Evolutionary conservation across 1,140 invertebrate genomes (phyloP).

Genomic region (Drosophila bocki): DNA sequence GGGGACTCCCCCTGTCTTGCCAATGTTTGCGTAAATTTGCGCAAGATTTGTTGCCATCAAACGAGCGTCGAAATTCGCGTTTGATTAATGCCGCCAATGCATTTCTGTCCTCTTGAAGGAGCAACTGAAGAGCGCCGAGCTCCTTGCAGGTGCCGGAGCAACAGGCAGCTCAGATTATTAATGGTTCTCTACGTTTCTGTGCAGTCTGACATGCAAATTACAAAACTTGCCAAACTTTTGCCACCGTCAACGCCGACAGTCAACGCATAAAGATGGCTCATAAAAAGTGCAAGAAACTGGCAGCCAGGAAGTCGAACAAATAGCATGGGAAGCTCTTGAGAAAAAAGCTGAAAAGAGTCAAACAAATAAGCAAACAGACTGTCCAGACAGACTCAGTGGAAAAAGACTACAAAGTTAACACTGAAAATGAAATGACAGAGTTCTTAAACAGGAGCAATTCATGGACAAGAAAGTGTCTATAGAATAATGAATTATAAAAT

Average conservation of each 20-base stretch:
- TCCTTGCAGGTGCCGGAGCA: slow-evolving; percentile 20
- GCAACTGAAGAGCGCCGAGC: slow-evolving; percentile 1
- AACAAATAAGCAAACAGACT: slow-evolving; percentile 50
- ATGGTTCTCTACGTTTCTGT: slow-evolving; percentile 22
- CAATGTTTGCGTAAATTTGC: slow-evolving; percentile 75
- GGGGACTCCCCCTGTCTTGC: slow-evolving; percentile 9
- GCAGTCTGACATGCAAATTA: slow-evolving; percentile 52
- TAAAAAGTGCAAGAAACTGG: slow-evolving; percentile 22
- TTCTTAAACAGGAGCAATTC: neutral
- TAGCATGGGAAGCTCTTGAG: neutral
- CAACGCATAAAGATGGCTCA: slow-evolving; percentile 43
- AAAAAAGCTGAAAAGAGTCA: slow-evolving; percentile 12
- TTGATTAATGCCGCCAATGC: slow-evolving; percentile 72
- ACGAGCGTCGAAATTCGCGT: slow-evolving; percentile 61
- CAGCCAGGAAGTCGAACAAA: slow-evolving; percentile 36
- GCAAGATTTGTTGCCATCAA: slow-evolving; percentile 75
- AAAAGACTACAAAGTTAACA: slow-evolving; percentile 40
- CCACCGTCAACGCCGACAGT: slow-evolving; percentile 21
- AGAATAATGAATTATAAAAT: neutral
- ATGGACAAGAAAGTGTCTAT: neutral
- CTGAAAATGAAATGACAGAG: slow-evolving; percentile 33
- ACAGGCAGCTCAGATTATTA: slow-evolving; percentile 50
- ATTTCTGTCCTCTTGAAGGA: slow-evolving; percentile 50
- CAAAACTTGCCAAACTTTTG: slow-evolving; percentile 46
- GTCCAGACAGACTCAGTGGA: slow-evolving; percentile 35